Percentiles rank a stretch among this genome's conserved stretches.
These are phyloP conservation scores for Triplophysa tibetana DNA, from an alignment of 2,113 vertebrate species.

Conservation along the genomic window DNA sequence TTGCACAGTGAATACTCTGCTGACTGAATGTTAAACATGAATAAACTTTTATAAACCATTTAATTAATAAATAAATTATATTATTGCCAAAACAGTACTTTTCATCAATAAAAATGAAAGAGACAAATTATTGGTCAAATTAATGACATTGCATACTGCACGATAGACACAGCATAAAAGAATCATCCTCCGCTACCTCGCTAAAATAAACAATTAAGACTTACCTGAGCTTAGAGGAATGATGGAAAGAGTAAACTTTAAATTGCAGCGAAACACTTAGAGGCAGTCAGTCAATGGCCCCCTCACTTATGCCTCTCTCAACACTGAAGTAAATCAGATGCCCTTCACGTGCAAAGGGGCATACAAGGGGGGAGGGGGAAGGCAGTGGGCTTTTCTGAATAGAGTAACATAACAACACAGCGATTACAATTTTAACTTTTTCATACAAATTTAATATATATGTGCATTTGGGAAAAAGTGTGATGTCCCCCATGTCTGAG, in stretches of 20 bases:
- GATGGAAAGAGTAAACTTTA: background rate
- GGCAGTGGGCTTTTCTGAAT: background rate
- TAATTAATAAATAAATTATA: background rate
- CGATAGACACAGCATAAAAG: too few species aligned
- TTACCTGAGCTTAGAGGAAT: background rate
- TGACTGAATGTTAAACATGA: background rate
- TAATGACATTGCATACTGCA: background rate
- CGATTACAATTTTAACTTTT: background rate
- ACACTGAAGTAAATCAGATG: slow-evolving; percentile 18
- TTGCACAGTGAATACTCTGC: too few species aligned
- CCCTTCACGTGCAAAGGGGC: background rate
- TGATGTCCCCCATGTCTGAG: too few species aligned
- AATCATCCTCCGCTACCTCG: background rate
- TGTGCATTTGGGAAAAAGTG: background rate
- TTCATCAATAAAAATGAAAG: background rate
- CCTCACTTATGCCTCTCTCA: slow-evolving; percentile 9
- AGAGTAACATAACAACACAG: background rate
- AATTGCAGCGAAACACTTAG: background rate
- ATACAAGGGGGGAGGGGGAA: background rate
- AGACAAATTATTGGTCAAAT: background rate
- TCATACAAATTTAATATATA: background rate
- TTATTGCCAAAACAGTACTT: background rate
- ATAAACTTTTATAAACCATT: background rate
- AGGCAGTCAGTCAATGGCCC: slow-evolving; percentile 5
- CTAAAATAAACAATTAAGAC: background rate